Conservation (phyloP, 2,797 vertebrate genomes). For the Pristis pectinata region DNA sequence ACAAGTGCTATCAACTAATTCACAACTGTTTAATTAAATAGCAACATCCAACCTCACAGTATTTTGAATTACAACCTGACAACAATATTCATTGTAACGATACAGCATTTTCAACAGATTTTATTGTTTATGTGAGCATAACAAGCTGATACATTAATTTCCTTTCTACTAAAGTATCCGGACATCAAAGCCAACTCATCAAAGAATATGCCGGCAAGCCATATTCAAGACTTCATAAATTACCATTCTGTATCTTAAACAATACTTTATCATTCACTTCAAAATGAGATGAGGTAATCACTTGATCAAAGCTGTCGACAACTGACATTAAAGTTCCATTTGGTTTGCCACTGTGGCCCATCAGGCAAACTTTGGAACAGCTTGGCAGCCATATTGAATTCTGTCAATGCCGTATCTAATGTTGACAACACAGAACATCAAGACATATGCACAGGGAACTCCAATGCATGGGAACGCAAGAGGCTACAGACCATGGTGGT, state of each 20-base stretch:
- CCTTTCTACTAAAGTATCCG: not conserved
- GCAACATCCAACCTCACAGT: not conserved
- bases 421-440: not conserved
- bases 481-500: too few relatives aligned
- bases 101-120: not conserved
- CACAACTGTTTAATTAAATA: not conserved
- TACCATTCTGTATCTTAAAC: not conserved
- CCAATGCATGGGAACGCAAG: too few relatives aligned
- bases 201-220: not conserved
- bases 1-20: too few relatives aligned
- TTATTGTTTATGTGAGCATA: not conserved
- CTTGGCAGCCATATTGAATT: not conserved
- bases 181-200: constrained; percentile 19
- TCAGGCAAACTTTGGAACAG: not conserved
- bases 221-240: constrained; percentile 20
- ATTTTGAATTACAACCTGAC: not conserved
- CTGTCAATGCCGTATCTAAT: not conserved
- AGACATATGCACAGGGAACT: too few relatives aligned
- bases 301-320: not conserved
- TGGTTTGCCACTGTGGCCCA: not conserved
- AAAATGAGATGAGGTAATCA: not conserved
- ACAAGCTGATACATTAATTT: constrained; percentile 3
- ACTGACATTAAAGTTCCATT: not conserved
- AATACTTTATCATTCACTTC: not conserved
- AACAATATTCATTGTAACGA: not conserved